phyloP scores from a whole-genome alignment of 2,113 vertebrate species.

The Piprites chloris region DNA sequence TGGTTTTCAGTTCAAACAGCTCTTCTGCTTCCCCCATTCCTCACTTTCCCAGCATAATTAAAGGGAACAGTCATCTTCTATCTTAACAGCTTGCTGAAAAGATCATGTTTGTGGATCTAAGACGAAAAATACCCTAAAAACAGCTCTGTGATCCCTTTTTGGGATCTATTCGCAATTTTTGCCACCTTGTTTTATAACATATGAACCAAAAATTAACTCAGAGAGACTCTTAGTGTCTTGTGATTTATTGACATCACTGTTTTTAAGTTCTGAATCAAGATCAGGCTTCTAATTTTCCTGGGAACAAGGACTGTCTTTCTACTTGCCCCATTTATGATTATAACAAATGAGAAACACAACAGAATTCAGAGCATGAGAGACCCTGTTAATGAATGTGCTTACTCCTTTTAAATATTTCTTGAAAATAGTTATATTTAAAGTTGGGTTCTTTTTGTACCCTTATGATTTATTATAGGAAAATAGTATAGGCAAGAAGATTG shows the following conservation, averaged over 20 bases:
- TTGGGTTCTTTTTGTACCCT: neutral
- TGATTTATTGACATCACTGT: neutral
- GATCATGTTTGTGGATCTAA: neutral
- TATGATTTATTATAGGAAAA: conserved; percentile 3
- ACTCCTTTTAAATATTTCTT: neutral
- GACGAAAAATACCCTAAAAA: neutral
- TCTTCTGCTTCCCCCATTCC: conserved; percentile 35
- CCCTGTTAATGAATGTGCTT: neutral
- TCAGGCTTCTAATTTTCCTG: neutral
- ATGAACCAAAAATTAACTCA: neutral
- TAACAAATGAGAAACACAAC: neutral
- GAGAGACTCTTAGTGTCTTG: neutral
- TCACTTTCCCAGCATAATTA: conserved; percentile 41
- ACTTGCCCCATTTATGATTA: neutral
- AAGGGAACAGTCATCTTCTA: conserved; percentile 9
- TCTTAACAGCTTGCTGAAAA: conserved; percentile 15
- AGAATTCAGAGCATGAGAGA: neutral
- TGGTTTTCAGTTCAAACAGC: conserved; percentile 52
- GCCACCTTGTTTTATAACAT: neutral
- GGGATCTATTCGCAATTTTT: neutral
- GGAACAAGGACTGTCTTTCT: neutral
- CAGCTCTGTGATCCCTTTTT: neutral
- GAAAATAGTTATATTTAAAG: conserved; percentile 1
- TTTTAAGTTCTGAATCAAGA: neutral
- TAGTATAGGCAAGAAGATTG: neutral